Percentiles rank a stretch among this genome's conserved stretches.
phyloP scores from a whole-genome alignment of 2,888 invertebrate genomes.

The Nudaria mundana region DNA sequence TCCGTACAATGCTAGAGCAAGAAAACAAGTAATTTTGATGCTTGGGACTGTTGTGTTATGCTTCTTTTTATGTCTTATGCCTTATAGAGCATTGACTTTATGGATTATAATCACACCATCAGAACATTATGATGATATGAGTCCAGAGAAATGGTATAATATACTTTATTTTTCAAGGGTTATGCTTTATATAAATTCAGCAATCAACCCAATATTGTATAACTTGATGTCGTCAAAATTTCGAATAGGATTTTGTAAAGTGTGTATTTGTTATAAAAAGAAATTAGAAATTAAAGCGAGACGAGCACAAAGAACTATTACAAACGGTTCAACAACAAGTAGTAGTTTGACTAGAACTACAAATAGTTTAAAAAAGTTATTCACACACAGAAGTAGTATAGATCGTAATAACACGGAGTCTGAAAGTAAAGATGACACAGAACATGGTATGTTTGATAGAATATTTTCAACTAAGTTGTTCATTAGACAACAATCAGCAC shows the following conservation, averaged over 20 bases:
- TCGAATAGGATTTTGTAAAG: conserved; percentile 87
- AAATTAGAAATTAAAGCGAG: conserved; percentile 65
- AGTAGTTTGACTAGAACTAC: conserved; percentile 83
- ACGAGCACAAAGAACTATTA: conserved; percentile 74
- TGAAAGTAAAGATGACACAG: conserved; percentile 50
- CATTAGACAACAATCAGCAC: conserved; percentile 69
- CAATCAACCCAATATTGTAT: conserved; percentile 95
- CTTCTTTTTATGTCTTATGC: conserved; percentile 93
- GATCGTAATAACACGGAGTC: conserved; percentile 63
- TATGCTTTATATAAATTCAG: conserved; percentile 94
- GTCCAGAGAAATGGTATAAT: conserved; percentile 90
- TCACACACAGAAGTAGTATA: conserved; percentile 66
- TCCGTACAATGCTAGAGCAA: conserved; percentile 85
- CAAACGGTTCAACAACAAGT: conserved; percentile 82
- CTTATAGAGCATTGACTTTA: conserved; percentile 90
- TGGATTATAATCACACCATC: conserved; percentile 91
- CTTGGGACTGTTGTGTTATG: conserved; percentile 92
- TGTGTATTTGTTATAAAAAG: conserved; percentile 82
- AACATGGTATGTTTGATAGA: conserved; percentile 56
- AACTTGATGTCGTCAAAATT: conserved; percentile 96
- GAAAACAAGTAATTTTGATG: conserved; percentile 93
- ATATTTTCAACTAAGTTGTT: conserved; percentile 61
- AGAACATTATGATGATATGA: conserved; percentile 84
- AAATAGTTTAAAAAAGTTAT: conserved; percentile 77
- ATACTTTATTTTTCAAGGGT: conserved; percentile 91